Base-by-base conservation (phyloP, 2,888 invertebrate species). In the Keiferia lycopersicella region DNA sequence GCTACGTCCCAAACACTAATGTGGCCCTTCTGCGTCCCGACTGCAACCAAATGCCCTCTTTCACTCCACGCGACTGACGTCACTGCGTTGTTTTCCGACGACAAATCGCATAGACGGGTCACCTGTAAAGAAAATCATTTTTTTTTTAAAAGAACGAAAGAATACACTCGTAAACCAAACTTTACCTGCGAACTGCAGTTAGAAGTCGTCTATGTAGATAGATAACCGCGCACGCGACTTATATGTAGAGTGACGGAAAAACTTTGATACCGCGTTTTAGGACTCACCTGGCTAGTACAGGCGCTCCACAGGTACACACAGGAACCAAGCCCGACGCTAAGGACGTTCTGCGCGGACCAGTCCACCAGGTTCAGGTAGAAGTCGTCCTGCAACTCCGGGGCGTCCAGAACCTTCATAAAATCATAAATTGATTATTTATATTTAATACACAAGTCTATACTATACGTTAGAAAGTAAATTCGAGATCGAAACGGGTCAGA, bases 271-370 rank as follows among this genome's bases (percentile, higher is more conserved):
- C 41, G 14, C 41, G 18, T 26, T 26, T 8, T 30, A 56, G 16
- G 10, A 39, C 64, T 38, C 71, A 94, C 94, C 94, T 99, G 98
- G 85, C 98, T 98, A 67, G 99, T 99, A 82, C 98, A 98, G 11
- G 99, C 99, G 77, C 98, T 99, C 99, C 99, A 99, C 66, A 99
- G 91, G 85, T 99, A 99, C 0, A 99, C 99, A 84, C 99, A 99
- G 78, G 98, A 98, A 39, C 98, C 98, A 20, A 99, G 92, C 0
- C 99, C 99, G 2, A 99, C 99, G 82, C 98, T 98, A 67, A 99
- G 94, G 41, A 99, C 98, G 87, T 99, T 99, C 88, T 98, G 98
- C 62, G 98, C 97, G 6, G 99, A 99, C 99, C 99, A 99, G 86
- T 99, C 99, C 41, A 99, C 99, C 68, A 99, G 94, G 90, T 99